phyloP scores from a whole-genome alignment of 2,888 invertebrate genomes.

The Calameuta idolon region DNA sequence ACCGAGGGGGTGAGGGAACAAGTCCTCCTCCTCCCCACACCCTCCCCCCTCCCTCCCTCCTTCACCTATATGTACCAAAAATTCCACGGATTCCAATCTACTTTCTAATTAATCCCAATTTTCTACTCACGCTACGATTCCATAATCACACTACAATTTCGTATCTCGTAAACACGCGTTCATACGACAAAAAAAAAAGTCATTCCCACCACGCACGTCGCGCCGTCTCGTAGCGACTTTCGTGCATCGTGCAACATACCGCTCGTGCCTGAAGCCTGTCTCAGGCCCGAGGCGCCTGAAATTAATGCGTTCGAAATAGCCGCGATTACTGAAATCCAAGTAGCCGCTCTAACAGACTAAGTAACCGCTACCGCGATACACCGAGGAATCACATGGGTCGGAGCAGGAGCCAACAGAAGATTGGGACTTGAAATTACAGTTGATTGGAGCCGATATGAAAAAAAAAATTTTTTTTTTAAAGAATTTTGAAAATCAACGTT shows the following conservation, averaged over 20 bases:
- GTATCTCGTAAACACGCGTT: background rate
- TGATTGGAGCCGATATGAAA: background rate
- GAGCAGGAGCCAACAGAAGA: background rate
- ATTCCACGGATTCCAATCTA: background rate
- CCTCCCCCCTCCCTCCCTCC: background rate
- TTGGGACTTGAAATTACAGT: background rate
- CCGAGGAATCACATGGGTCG: background rate
- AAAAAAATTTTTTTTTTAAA: background rate
- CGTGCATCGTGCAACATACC: background rate
- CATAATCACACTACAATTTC: background rate
- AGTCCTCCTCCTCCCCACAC: too few relatives aligned
- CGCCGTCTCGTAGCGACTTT: background rate
- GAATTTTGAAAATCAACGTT: background rate
- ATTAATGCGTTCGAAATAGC: slow-evolving; percentile 36
- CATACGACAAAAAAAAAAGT: background rate
- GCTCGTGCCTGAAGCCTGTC: slow-evolving; percentile 17
- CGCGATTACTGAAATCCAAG: slow-evolving; percentile 32
- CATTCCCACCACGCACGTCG: background rate
- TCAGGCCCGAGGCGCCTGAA: slow-evolving; percentile 15
- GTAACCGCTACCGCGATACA: background rate
- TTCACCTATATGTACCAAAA: background rate
- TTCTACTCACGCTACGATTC: background rate
- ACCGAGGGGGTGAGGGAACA: too few relatives aligned
- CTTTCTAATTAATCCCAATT: background rate
- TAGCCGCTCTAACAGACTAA: background rate